A percentile compares a stretch with the other conserved stretches of the same genome.
phyloP scores from a whole-genome alignment of 2,888 invertebrate species.

The Diogma glabrata region DNA sequence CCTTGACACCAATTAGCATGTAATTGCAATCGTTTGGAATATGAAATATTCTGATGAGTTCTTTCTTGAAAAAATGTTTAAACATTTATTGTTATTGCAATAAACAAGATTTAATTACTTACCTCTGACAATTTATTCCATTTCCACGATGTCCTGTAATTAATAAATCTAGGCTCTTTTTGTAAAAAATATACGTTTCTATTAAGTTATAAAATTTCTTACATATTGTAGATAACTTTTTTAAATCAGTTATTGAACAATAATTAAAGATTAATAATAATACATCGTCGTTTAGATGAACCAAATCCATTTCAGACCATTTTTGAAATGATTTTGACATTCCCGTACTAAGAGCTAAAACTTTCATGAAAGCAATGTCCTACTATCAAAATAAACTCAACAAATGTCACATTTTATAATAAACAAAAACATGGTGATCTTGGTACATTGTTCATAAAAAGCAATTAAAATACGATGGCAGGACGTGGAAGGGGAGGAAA shows the following conservation, averaged over 20 bases:
- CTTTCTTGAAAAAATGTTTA: conserved; percentile 18
- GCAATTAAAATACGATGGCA: conserved; percentile 25
- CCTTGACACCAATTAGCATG: conserved; percentile 47
- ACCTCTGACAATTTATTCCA: not conserved
- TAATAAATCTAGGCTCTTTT: conserved; percentile 27
- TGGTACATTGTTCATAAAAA: no score
- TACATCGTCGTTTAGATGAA: conserved; percentile 30
- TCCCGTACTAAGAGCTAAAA: no score
- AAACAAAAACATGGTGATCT: no score
- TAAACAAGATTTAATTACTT: not conserved
- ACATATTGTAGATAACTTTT: conserved; percentile 39
- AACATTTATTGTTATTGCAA: not conserved
- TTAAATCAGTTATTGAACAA: conserved; percentile 39
- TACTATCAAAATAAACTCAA: no score
- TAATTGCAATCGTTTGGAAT: conserved; percentile 29
- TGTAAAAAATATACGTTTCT: conserved; percentile 33
- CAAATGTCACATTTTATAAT: no score
- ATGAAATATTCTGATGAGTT: conserved; percentile 27
- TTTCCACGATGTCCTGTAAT: conserved; percentile 27
- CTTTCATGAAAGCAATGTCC: no score
- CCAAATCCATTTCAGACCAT: no score
- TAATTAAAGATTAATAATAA: conserved; percentile 42
- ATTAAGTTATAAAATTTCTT: conserved; percentile 38
- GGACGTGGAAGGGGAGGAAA: conserved; percentile 30
- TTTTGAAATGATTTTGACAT: no score